These are phyloP conservation scores for Mormyrus iriodes DNA, from an alignment of 2,113 vertebrate genomes.

Conservation along the genomic window DNA sequence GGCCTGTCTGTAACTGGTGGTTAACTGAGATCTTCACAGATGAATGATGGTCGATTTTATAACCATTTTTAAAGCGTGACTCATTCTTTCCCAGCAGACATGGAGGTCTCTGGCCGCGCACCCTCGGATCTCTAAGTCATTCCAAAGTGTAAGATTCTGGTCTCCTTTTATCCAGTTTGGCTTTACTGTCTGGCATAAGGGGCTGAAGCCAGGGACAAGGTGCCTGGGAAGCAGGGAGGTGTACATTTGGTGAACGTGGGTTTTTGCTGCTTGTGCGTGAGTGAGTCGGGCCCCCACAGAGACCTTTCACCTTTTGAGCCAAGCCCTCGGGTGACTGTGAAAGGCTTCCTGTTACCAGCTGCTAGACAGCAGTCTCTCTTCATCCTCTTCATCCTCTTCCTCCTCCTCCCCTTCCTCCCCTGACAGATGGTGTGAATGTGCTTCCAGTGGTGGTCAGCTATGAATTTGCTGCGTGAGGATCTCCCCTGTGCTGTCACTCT, in stretches of 20 bases:
- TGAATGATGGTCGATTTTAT: not conserved
- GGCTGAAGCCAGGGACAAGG: not conserved
- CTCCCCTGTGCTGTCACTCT: not conserved
- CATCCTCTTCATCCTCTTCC: not conserved
- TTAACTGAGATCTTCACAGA: not conserved
- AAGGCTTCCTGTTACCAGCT: not conserved
- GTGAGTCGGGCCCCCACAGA: not conserved
- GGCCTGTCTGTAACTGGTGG: not conserved
- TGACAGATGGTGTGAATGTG: not conserved
- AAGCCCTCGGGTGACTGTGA: not conserved
- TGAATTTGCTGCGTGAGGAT: not conserved
- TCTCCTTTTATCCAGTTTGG: constrained; percentile 26
- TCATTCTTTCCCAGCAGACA: constrained; percentile 61
- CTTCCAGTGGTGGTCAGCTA: not conserved
- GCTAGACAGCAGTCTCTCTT: not conserved
- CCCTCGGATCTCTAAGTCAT: constrained; percentile 50
- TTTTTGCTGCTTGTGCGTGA: not conserved
- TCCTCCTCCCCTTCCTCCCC: not conserved
- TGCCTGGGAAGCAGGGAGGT: not conserved
- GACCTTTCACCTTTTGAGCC: not conserved
- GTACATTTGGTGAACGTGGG: not conserved
- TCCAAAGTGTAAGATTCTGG: constrained; percentile 57
- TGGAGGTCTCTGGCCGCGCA: constrained; percentile 36
- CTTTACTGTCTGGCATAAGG: constrained; percentile 28
- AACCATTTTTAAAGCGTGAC: constrained; percentile 11